These are phyloP conservation scores for Xiphias gladius DNA, from an alignment of 2,113 vertebrate species.

Conservation along the genomic window DNA sequence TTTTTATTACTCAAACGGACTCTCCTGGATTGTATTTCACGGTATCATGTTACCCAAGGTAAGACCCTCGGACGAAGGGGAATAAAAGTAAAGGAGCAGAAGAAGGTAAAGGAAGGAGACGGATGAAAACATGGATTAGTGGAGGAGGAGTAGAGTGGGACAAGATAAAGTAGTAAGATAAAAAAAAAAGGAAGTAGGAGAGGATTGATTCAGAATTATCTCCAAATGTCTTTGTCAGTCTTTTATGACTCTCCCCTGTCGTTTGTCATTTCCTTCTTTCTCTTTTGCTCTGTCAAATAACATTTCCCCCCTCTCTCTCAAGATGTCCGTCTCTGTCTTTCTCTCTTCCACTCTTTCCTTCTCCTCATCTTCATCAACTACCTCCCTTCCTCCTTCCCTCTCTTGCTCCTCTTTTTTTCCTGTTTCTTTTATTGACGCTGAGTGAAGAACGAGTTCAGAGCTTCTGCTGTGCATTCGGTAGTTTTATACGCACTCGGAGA, in stretches of 20 bases:
- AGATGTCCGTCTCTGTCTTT: conserved; percentile 12
- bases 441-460: conserved; percentile 35
- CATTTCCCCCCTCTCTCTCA: not conserved
- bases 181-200: not conserved
- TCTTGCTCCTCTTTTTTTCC: conserved; percentile 9
- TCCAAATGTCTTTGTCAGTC: conserved; percentile 27
- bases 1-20: not conserved
- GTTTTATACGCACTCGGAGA: conserved; percentile 43
- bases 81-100: not conserved
- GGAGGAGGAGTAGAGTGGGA: not conserved
- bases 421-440: conserved; percentile 16
- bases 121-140: not conserved
- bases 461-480: conserved; percentile 67
- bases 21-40: not conserved
- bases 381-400: conserved; percentile 16
- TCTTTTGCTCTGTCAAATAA: conserved; percentile 5
- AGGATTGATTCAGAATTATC: not conserved
- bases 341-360: conserved; percentile 43
- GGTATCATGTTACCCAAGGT: too few species aligned
- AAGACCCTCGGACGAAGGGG: too few species aligned
- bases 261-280: conserved; percentile 10
- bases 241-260: conserved; percentile 12
- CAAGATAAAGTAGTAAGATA: not conserved
- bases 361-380: conserved; percentile 45
- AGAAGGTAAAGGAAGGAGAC: not conserved